phyloP scores from a whole-genome alignment of 2,113 vertebrate species.

The Tenrec ecaudatus region DNA sequence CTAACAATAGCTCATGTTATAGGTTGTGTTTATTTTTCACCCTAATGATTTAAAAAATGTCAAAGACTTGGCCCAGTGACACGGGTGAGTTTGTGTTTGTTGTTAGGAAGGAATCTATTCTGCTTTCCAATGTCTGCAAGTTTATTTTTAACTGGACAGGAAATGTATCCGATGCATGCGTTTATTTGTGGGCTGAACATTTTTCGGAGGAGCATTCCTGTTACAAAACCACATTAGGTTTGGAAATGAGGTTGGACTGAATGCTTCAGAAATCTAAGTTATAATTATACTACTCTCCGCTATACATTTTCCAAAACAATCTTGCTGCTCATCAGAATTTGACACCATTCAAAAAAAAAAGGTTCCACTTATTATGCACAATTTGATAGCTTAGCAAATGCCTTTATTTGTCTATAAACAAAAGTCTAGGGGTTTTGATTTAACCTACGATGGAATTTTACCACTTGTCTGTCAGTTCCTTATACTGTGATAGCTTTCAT shows the following conservation, averaged over 20 bases:
- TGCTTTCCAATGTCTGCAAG: constrained; percentile 2
- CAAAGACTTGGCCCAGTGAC: not conserved
- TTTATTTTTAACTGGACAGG: constrained; percentile 47
- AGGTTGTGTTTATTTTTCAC: constrained; percentile 35
- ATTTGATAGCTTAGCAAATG: not conserved
- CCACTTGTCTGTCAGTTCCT: too few species aligned
- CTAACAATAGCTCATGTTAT: not conserved
- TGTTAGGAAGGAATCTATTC: not conserved
- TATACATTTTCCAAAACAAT: not conserved
- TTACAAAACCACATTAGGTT: constrained; percentile 24
- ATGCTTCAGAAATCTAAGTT: not conserved
- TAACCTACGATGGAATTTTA: not conserved
- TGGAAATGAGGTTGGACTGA: constrained; percentile 31
- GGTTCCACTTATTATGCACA: not conserved
- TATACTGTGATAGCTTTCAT: not conserved
- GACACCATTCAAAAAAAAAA: not conserved
- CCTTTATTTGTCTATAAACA: constrained; percentile 20
- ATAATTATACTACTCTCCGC: not conserved
- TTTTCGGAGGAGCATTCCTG: not conserved
- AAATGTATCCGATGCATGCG: not conserved
- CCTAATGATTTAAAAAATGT: not conserved
- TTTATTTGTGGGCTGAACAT: not conserved
- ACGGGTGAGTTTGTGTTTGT: not conserved
- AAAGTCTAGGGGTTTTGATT: constrained; percentile 33
- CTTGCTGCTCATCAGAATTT: not conserved